A percentile compares a stretch with the other conserved stretches of the same genome.
Evolutionary conservation across 2,888 invertebrate species (phyloP).

Genomic region (Sipha maydis): DNA sequence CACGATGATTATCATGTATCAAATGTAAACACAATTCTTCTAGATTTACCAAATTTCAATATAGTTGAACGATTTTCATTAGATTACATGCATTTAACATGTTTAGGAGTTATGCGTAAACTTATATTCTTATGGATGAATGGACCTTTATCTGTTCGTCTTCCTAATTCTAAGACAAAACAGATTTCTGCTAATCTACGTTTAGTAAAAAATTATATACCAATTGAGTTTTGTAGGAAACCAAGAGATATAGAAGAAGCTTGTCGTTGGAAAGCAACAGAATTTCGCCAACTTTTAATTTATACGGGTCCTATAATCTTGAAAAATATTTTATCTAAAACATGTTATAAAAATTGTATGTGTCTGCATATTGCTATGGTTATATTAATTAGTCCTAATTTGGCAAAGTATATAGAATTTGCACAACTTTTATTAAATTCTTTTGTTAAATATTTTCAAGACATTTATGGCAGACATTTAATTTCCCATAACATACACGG

Average conservation of each 20-base stretch:
- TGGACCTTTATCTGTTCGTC: neutral
- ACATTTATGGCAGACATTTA: slow-evolving; percentile 11
- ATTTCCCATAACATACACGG: slow-evolving; percentile 18
- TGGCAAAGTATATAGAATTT: neutral
- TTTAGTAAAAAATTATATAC: neutral
- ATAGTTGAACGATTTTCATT: neutral
- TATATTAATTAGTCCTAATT: slow-evolving; percentile 5
- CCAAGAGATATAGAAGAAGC: slow-evolving; percentile 1
- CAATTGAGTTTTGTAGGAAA: slow-evolving; percentile 6
- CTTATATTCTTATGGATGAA: slow-evolving; percentile 23
- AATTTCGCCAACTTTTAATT: neutral
- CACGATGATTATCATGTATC: slow-evolving; percentile 8
- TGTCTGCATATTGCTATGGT: neutral
- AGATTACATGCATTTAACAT: slow-evolving; percentile 27
- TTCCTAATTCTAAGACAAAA: neutral
- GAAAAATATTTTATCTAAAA: neutral
- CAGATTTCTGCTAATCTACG: neutral
- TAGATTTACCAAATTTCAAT: slow-evolving; percentile 3
- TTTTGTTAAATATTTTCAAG: slow-evolving; percentile 9
- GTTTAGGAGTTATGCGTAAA: slow-evolving; percentile 17
- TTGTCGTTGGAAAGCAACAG: slow-evolving; percentile 11
- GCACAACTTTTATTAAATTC: neutral
- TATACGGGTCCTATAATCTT: neutral
- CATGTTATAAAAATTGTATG: neutral
- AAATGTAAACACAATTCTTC: neutral